A percentile compares a stretch with the other conserved stretches of the same genome.
Conservation (phyloP, 2,797 vertebrate species). For the Monodelphis domestica region DNA sequence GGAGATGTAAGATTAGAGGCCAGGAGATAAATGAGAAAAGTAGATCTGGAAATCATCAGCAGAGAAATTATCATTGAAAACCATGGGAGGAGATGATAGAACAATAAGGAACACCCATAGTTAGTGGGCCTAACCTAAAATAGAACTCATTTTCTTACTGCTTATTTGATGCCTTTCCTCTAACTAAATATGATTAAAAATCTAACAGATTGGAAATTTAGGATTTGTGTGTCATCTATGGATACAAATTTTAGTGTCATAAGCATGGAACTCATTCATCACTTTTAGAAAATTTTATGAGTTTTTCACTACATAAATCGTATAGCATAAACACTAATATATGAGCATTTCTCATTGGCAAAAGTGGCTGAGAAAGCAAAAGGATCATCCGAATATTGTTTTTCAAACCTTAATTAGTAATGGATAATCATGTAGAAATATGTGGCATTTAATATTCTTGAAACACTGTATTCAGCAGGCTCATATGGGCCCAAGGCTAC, state of each 20-base stretch:
- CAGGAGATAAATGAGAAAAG: not conserved
- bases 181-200: slow-evolving; percentile 37
- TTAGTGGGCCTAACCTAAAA: not conserved
- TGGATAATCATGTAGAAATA: slow-evolving; percentile 68
- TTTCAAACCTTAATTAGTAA: slow-evolving; percentile 61
- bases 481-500: slow-evolving; percentile 53
- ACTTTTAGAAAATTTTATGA: slow-evolving; percentile 64
- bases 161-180: not conserved
- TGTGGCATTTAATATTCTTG: slow-evolving; percentile 65
- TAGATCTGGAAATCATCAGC: not conserved
- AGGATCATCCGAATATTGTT: slow-evolving; percentile 58
- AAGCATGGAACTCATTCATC: slow-evolving; percentile 68
- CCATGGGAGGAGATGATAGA: not conserved
- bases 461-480: slow-evolving; percentile 53
- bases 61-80: not conserved
- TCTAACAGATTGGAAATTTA: slow-evolving; percentile 42
- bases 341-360: slow-evolving; percentile 54
- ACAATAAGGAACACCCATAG: not conserved
- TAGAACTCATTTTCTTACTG: not conserved
- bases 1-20: not conserved
- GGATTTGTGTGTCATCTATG: slow-evolving; percentile 42
- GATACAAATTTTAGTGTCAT: slow-evolving; percentile 64
- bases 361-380: slow-evolving; percentile 58
- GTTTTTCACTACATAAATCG: slow-evolving; percentile 58
- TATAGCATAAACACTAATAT: slow-evolving; percentile 46